These are phyloP conservation scores for Tenthredo notha DNA, from an alignment of 2,888 invertebrate genomes.

Conservation along the genomic window DNA sequence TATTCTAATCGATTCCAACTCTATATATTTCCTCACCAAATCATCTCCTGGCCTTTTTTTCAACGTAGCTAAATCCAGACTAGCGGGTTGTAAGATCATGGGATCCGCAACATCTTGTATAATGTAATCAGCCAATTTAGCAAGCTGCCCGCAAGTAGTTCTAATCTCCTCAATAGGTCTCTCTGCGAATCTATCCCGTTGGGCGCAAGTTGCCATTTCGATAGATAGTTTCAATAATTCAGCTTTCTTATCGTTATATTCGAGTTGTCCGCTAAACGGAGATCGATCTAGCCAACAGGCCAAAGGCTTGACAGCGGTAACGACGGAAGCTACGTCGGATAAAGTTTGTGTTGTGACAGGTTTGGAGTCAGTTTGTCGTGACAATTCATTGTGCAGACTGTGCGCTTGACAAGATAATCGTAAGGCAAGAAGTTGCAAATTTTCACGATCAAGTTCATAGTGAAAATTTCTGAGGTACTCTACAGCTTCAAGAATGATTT, in stretches of 20 bases:
- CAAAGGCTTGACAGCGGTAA: constrained; percentile 91
- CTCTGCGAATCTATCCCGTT: constrained; percentile 93
- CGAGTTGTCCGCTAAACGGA: constrained; percentile 84
- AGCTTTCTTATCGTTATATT: constrained; percentile 86
- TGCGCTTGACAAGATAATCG: constrained; percentile 91
- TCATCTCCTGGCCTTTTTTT: constrained; percentile 92
- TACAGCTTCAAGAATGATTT: constrained; percentile 94
- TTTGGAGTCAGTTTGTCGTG: constrained; percentile 80
- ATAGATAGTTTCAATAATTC: constrained; percentile 89
- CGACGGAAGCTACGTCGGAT: constrained; percentile 91
- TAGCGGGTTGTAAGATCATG: constrained; percentile 93
- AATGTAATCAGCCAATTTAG: constrained; percentile 90
- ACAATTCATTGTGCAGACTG: constrained; percentile 86
- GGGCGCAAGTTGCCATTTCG: constrained; percentile 94
- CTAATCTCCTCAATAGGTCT: constrained; percentile 89
- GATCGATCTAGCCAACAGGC: constrained; percentile 93
- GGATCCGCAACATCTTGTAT: constrained; percentile 94
- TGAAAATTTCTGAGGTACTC: constrained; percentile 94
- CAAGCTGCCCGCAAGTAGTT: constrained; percentile 87
- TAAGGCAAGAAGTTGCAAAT: constrained; percentile 93
- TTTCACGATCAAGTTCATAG: constrained; percentile 94
- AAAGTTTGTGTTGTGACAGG: constrained; percentile 89
- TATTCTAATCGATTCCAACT: neutral
- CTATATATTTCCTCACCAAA: constrained; percentile 79
- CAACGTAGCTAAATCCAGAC: constrained; percentile 92